Evolutionary conservation across 2,113 vertebrate species (phyloP).

Genomic region (Chaenocephalus aceratus): DNA sequence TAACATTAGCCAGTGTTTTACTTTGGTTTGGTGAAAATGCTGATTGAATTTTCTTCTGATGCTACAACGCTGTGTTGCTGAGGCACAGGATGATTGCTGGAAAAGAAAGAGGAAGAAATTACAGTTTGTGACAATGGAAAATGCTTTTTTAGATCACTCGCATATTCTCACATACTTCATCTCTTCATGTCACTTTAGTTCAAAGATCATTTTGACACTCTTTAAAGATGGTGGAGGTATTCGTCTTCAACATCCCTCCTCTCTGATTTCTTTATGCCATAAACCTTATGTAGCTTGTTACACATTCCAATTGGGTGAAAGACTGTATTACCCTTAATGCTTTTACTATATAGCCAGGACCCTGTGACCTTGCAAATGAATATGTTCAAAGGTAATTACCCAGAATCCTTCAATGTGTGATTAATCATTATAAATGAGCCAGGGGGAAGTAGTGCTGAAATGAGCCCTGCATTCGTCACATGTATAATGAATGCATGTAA

Average conservation of each 20-base stretch:
- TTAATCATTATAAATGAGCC: constrained; percentile 63
- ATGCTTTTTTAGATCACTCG: constrained; percentile 23
- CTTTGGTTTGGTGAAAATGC: constrained; percentile 8
- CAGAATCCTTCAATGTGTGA: constrained; percentile 43
- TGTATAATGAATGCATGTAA: constrained; percentile 48
- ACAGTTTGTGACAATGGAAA: constrained; percentile 13
- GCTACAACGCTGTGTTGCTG: not conserved
- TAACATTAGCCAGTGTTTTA: constrained; percentile 16
- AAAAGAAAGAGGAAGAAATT: constrained; percentile 22
- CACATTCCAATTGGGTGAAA: not conserved
- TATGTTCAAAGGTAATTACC: constrained; percentile 69
- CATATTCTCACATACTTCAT: not conserved
- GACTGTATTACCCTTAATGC: constrained; percentile 32
- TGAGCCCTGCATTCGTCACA: constrained; percentile 27
- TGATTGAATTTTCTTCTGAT: constrained; percentile 16
- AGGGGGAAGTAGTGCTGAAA: constrained; percentile 19
- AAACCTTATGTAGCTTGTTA: constrained; percentile 24
- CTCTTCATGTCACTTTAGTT: constrained; percentile 6
- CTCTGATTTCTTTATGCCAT: constrained; percentile 9
- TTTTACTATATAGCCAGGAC: constrained; percentile 27
- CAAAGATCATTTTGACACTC: not conserved
- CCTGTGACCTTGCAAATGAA: constrained; percentile 67
- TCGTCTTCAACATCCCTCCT: not conserved
- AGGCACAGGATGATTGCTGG: constrained; percentile 8
- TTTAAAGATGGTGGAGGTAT: not conserved